Conservation (phyloP, 2,888 invertebrate genomes). For the Uropetala carovei region DNA sequence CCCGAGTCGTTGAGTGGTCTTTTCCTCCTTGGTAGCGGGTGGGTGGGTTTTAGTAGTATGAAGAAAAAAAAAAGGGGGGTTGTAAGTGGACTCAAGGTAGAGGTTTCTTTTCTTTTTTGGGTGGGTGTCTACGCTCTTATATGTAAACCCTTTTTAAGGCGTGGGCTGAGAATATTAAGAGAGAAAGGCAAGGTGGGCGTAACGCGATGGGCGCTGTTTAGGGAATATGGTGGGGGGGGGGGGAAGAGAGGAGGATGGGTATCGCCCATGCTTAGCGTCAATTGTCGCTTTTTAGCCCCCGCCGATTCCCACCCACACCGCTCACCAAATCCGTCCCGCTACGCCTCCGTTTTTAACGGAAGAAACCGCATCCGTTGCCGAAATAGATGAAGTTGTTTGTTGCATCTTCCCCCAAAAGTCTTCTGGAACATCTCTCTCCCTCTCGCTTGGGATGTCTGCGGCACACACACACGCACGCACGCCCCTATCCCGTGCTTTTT, state of each 20-base stretch:
- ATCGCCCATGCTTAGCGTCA: not conserved
- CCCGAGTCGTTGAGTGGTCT: not conserved
- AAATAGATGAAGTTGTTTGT: not conserved
- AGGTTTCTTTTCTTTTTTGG: not conserved
- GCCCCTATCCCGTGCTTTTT: too few relatives aligned
- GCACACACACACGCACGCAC: not conserved
- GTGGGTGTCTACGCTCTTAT: not conserved
- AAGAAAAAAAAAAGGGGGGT: not conserved
- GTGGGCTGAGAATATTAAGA: not conserved
- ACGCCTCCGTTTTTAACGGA: not conserved
- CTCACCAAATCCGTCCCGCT: not conserved
- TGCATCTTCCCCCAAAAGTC: not conserved
- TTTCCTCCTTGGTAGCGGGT: not conserved
- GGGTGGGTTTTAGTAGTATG: not conserved
- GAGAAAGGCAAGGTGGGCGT: not conserved
- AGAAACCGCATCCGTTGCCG: not conserved
- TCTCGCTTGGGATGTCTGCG: not conserved
- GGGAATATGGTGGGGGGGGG: not conserved
- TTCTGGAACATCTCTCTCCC: not conserved
- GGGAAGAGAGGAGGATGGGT: not conserved
- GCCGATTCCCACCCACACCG: not conserved
- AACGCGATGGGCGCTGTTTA: not conserved
- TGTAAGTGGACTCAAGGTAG: slow-evolving; percentile 9
- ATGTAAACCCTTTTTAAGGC: not conserved
- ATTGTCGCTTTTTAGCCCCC: slow-evolving; percentile 1